Conservation (phyloP, 1,140 invertebrate genomes). For the Oppia nitens region DNA sequence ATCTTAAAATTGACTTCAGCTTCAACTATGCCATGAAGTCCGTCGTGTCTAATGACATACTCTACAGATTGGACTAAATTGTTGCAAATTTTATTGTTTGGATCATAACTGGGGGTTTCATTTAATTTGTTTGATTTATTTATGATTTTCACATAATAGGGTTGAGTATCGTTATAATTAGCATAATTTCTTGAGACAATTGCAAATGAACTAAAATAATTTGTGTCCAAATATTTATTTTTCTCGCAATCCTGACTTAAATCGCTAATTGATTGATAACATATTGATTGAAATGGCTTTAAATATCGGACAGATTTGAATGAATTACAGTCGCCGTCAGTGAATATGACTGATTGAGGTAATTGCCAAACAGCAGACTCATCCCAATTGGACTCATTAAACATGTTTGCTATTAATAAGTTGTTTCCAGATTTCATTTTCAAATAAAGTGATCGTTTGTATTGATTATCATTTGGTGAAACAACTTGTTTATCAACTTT, state of each 20-base stretch:
- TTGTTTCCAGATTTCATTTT: not conserved
- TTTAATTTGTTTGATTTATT: not conserved
- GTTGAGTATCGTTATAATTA: not conserved
- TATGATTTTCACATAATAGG: not conserved
- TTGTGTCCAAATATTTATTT: not conserved
- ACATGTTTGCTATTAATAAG: not conserved
- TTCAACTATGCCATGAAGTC: constrained; percentile 3
- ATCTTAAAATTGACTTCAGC: not conserved
- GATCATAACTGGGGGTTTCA: not conserved
- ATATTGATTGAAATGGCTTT: not conserved
- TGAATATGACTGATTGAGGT: not conserved
- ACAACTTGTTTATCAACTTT: not conserved
- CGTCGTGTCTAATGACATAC: constrained; percentile 3
- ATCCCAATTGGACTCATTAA: not conserved
- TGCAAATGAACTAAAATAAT: not conserved
- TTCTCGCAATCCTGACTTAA: not conserved
- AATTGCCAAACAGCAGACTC: not conserved
- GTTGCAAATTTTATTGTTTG: not conserved
- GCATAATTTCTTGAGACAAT: not conserved
- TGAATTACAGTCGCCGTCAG: not conserved
- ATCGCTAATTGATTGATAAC: not conserved
- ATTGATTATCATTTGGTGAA: not conserved
- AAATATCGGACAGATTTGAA: not conserved
- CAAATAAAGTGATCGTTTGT: not conserved
- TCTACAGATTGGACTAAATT: constrained; percentile 2